Evolutionary conservation across 2,113 vertebrate species (phyloP).

Genomic region (Conger conger): DNA sequence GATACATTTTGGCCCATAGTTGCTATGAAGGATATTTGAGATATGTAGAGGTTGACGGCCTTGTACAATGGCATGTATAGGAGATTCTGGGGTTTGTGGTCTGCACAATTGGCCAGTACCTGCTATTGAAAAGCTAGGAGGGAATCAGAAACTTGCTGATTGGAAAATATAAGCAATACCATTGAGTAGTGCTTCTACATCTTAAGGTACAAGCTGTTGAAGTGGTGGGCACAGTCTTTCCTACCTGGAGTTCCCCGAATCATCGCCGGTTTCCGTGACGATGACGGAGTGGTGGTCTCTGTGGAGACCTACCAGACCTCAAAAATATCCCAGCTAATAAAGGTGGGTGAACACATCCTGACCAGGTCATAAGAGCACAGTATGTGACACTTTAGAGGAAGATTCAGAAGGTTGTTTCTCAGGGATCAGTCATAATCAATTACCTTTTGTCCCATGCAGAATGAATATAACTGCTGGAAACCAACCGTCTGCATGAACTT

Average conservation of each 20-base stretch:
- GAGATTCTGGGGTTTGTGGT: too few species aligned
- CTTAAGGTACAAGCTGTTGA: conserved; percentile 82
- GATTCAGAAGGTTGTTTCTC: background rate
- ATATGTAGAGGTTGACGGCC: too few species aligned
- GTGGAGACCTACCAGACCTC: conserved; percentile 79
- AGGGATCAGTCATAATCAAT: background rate
- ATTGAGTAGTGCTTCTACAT: background rate
- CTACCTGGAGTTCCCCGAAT: conserved; percentile 83
- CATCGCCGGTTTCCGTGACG: conserved; percentile 82
- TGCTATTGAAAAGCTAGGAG: too few species aligned
- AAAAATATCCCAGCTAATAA: conserved; percentile 80
- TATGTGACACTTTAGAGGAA: background rate
- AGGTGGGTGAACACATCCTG: conserved; percentile 60
- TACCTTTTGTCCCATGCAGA: conserved; percentile 54
- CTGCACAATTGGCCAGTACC: too few species aligned
- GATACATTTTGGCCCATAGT: too few species aligned
- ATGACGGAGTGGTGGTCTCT: conserved; percentile 73
- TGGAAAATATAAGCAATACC: too few species aligned
- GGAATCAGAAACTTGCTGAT: too few species aligned
- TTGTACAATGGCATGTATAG: too few species aligned
- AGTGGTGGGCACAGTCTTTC: conserved; percentile 94
- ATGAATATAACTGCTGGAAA: conserved; percentile 82
- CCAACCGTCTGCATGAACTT: conserved; percentile 92
- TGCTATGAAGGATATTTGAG: too few species aligned
- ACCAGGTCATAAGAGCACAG: too few species aligned